Conservation (phyloP, 2,888 invertebrate species). For the Hedya salicella region DNA sequence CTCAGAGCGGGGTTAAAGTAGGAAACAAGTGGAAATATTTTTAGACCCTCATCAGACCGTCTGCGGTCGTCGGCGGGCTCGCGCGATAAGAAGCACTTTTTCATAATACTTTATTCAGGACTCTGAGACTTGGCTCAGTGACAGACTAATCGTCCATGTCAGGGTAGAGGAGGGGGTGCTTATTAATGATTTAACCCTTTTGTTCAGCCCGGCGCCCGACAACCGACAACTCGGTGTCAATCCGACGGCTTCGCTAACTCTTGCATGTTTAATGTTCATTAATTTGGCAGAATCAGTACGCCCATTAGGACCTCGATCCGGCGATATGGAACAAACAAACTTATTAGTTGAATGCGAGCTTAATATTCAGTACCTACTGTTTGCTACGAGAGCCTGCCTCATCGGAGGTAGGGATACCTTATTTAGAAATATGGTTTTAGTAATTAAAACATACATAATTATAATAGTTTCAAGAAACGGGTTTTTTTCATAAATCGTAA, state of each 20-base stretch:
- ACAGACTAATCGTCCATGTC: conserved; percentile 81
- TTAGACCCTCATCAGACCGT: conserved; percentile 77
- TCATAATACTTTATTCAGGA: conserved; percentile 83
- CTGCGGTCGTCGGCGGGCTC: conserved; percentile 61
- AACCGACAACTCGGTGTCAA: conserved; percentile 76
- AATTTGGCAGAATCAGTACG: conserved; percentile 72
- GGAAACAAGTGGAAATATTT: conserved; percentile 55
- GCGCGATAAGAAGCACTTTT: conserved; percentile 81
- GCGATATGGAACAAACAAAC: conserved; percentile 42
- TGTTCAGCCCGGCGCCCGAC: conserved; percentile 63
- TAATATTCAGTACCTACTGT: conserved; percentile 40
- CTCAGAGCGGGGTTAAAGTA: conserved; percentile 42
- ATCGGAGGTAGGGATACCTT: no score
- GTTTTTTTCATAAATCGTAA: no score
- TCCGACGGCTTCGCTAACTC: conserved; percentile 64
- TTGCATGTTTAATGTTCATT: conserved; percentile 81
- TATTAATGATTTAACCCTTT: conserved; percentile 82
- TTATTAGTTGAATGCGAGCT: conserved; percentile 46
- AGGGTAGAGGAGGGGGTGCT: conserved; percentile 75
- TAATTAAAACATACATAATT: no score
- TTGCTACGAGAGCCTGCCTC: background rate
- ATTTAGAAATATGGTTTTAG: no score
- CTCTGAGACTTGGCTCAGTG: conserved; percentile 76
- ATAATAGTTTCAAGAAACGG: no score
- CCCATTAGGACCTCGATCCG: conserved; percentile 53